Base-by-base conservation (phyloP, 2,888 invertebrate genomes). In the Sinodicranocentrus sp. region DNA sequence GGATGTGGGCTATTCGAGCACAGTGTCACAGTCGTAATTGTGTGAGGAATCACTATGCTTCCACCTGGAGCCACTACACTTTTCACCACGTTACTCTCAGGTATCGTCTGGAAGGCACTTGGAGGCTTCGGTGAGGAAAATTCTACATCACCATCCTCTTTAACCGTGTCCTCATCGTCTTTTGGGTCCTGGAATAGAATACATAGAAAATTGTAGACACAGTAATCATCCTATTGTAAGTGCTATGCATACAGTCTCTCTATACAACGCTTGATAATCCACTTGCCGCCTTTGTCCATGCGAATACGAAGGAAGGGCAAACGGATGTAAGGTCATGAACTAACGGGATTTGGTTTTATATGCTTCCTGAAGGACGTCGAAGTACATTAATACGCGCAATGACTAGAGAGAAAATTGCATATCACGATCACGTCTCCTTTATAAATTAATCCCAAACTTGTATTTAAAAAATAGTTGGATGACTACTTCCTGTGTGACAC, bases 91-190 rank as follows among this genome's bases (percentile, higher is more conserved):
- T 48, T 48, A 71, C 71, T 85, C 61, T 85, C 80, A 54, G 80
- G 77, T 68, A 84, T 82, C 19, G 78, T 79, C 68, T 82, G 84
- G 80, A 86, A 88, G 86, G 87, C 86, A 87, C 86, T 83, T 68
- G 86, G 79, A 54, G 86, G 87, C 84, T 88, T 88, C 25, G 86
- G 86, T 26, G 88, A 88, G 28, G 88, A 86, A 79, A 88, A 88
- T 73, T 88, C 88, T 0, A 88, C 88, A 59, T 88, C 88, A 48
- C 85, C 86, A 63, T 86, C 86, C 54, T 85, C 86, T 59, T 86
- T 83, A 65, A 84, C 82, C 19, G 86, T 84, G 68, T 84, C 84
- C 63, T 82, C 86, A 44, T 82, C 85, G 54, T 87, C 88, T 78
- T 87, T 83, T 71, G 77, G 72, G 78, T 87, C 87, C 87, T 88